A percentile compares a stretch with the other conserved stretches of the same genome.
Conservation (phyloP, 2,797 vertebrate species). For the Fistularia commersonii region DNA sequence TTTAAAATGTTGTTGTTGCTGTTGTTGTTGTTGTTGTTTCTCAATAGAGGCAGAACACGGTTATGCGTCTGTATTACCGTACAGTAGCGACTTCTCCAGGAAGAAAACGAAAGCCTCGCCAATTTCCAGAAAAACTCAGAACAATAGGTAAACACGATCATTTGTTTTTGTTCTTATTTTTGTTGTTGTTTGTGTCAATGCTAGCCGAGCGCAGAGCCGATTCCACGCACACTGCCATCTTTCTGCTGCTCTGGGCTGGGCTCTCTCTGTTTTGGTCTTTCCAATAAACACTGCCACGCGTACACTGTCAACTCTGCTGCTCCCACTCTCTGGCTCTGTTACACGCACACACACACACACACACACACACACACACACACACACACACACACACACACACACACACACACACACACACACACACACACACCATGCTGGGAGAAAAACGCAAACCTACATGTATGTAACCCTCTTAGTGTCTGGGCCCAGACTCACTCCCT, state of each 20-base stretch:
- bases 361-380: constrained; percentile 5
- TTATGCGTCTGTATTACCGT: constrained; percentile 96
- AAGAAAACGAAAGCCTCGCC: constrained; percentile 93
- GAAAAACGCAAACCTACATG: no score
- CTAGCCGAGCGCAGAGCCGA: constrained; percentile 18
- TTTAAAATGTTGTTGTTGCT: constrained; percentile 23
- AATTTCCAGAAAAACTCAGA: constrained; percentile 90
- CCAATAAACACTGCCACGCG: constrained; percentile 92
- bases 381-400: constrained; percentile 2
- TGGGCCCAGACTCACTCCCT: no score
- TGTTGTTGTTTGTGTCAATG: constrained; percentile 4
- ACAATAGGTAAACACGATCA: constrained; percentile 85
- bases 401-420: no score
- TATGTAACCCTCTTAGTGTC: no score
- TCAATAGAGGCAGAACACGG: constrained; percentile 94
- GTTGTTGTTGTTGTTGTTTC: constrained; percentile 28
- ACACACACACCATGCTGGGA: no score
- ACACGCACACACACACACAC: constrained; percentile 7
- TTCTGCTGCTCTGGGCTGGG: constrained; percentile 78
- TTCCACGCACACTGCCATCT: constrained; percentile 56
- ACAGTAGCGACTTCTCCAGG: constrained; percentile 89
- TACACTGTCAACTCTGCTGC: constrained; percentile 81
- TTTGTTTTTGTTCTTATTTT: constrained; percentile 1
- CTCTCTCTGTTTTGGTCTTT: constrained; percentile 85
- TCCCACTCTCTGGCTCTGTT: constrained; percentile 27